A percentile compares a stretch with the other conserved stretches of the same genome.
phyloP scores from a whole-genome alignment of 1,140 invertebrate genomes.

The Ceratosolen solmsi region DNA sequence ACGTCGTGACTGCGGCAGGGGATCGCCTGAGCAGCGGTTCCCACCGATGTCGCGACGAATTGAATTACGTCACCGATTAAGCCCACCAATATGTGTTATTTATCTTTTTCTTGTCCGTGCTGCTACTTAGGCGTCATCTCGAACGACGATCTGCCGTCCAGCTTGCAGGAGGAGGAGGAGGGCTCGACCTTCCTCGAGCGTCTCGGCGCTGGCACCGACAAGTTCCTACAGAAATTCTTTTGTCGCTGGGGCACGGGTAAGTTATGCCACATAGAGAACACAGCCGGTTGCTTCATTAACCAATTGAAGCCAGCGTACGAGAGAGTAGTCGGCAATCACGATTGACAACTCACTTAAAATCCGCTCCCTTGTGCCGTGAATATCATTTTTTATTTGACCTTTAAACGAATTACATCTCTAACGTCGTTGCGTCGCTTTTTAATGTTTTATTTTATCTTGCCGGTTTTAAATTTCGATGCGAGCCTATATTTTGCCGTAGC shows the following conservation, averaged over 20 bases:
- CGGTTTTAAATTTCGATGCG: no score
- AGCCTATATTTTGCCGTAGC: no score
- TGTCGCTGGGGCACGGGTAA: slow-evolving; percentile 82
- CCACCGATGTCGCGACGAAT: background rate
- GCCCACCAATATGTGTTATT: background rate
- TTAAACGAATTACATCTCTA: background rate
- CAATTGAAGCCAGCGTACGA: background rate
- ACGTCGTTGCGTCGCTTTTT: background rate
- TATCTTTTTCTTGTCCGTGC: background rate
- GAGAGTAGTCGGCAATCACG: background rate
- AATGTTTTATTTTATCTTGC: no score
- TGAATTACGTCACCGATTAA: background rate
- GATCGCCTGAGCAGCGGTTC: background rate
- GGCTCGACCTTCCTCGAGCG: slow-evolving; percentile 81
- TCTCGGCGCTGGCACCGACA: slow-evolving; percentile 85
- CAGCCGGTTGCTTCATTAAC: background rate
- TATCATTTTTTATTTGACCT: background rate
- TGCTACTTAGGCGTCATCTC: slow-evolving; percentile 67
- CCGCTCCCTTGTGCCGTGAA: background rate
- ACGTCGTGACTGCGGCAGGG: background rate
- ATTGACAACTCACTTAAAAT: background rate
- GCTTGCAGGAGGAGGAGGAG: slow-evolving; percentile 65
- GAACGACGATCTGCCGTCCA: slow-evolving; percentile 66
- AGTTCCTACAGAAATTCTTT: slow-evolving; percentile 84
- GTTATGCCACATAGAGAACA: slow-evolving; percentile 38